phyloP scores from a whole-genome alignment of 2,888 invertebrate species.

The Drosophila pseudotalamancana region DNA sequence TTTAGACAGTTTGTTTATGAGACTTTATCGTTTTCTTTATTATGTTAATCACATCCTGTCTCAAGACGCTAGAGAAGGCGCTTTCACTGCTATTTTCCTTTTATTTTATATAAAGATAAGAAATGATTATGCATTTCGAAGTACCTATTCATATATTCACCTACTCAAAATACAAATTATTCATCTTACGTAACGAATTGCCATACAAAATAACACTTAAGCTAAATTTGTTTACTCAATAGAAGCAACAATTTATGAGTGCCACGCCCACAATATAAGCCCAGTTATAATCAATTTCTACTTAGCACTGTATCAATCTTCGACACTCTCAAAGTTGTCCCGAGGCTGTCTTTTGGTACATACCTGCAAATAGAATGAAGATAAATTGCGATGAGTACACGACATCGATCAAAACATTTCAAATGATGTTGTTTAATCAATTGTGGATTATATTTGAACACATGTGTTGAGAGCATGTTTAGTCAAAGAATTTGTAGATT shows the following conservation, averaged over 20 bases:
- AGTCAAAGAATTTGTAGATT: neutral
- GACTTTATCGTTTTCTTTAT: too few species aligned
- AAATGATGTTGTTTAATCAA: slow-evolving; percentile 69
- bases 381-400: slow-evolving; percentile 62
- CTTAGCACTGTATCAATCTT: slow-evolving; percentile 67
- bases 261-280: slow-evolving; percentile 25
- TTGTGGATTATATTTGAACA: slow-evolving; percentile 38
- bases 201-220: neutral
- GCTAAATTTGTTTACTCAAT: neutral
- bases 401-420: slow-evolving; percentile 64
- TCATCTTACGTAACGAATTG: neutral
- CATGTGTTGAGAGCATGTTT: slow-evolving; percentile 19
- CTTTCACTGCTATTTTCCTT: too few species aligned
- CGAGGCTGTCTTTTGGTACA: slow-evolving; percentile 31
- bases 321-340: slow-evolving; percentile 11
- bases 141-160: too few species aligned
- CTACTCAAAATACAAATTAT: neutral
- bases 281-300: slow-evolving; percentile 45
- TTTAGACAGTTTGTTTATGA: too few species aligned
- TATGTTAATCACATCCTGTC: too few species aligned
- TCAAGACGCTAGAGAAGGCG: too few species aligned
- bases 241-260: neutral
- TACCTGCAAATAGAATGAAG: slow-evolving; percentile 63
- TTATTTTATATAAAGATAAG: too few species aligned
- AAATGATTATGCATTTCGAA: too few species aligned